Evolutionary conservation across 2,113 vertebrate genomes (phyloP).

Genomic region (Dendrocopos noguchii): DNA sequence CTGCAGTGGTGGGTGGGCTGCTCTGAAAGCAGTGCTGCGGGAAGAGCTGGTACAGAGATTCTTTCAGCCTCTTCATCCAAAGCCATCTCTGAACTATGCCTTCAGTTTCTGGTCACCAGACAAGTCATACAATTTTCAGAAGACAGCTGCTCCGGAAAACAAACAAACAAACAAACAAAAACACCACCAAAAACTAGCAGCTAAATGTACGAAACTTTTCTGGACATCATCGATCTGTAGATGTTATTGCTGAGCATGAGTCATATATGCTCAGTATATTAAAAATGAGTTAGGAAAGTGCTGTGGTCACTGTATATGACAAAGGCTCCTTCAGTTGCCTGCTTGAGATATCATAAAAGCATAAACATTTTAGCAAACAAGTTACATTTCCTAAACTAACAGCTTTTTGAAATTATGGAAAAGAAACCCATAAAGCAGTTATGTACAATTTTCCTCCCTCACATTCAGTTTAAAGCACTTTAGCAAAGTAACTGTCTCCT

Average conservation of each 20-base stretch:
- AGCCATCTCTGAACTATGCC: not conserved
- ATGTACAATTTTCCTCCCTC: not conserved
- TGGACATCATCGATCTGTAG: not conserved
- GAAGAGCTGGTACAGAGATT: not conserved
- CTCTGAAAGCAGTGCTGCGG: not conserved
- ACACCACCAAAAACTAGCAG: not conserved
- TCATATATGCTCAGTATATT: not conserved
- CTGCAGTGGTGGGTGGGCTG: not conserved
- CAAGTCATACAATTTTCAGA: not conserved
- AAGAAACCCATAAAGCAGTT: not conserved
- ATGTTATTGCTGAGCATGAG: not conserved
- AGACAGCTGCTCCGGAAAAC: not conserved
- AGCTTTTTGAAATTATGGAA: constrained; percentile 38
- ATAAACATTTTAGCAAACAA: constrained; percentile 57
- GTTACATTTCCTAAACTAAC: constrained; percentile 27
- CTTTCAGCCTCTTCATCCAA: not conserved
- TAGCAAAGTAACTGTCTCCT: constrained; percentile 47
- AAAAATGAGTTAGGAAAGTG: constrained; percentile 5
- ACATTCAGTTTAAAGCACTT: constrained; percentile 33
- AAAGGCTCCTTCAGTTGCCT: constrained; percentile 24
- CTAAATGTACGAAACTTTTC: not conserved
- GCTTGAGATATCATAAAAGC: constrained; percentile 24
- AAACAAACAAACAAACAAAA: not conserved
- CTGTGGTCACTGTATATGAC: constrained; percentile 2
- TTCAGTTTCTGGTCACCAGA: not conserved